Evolutionary conservation across 2,113 vertebrate genomes (phyloP).

Genomic region (Pseudopodoces humilis): DNA sequence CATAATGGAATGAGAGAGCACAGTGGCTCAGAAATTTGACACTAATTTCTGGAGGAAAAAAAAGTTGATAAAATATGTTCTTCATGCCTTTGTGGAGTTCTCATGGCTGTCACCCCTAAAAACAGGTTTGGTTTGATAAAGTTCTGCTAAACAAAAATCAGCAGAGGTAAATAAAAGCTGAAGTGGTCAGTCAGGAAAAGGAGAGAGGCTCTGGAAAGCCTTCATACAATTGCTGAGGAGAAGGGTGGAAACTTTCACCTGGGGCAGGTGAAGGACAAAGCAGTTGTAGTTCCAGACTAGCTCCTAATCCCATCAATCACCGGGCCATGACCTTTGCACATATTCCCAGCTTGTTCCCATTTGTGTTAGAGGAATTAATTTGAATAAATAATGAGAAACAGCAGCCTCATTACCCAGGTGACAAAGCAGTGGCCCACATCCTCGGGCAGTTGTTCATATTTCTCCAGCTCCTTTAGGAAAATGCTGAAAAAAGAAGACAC

Average conservation of each 20-base stretch:
- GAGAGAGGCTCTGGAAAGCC: neutral
- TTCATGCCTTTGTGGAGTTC: neutral
- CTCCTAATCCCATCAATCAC: neutral
- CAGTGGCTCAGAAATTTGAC: neutral
- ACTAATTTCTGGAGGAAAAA: neutral
- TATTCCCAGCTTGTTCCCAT: neutral
- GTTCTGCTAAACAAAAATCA: neutral
- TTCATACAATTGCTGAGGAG: neutral
- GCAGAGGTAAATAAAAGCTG: neutral
- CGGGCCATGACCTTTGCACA: neutral
- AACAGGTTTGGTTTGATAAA: neutral
- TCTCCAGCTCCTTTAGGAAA: slow-evolving; percentile 97
- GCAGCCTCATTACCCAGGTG: slow-evolving; percentile 88
- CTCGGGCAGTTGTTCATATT: slow-evolving; percentile 97
- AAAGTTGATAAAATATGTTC: neutral
- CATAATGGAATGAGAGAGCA: neutral
- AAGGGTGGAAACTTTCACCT: neutral
- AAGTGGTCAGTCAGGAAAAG: neutral
- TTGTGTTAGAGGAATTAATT: neutral
- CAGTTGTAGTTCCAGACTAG: neutral
- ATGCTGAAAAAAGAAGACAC: slow-evolving; percentile 80
- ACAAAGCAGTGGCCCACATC: slow-evolving; percentile 99
- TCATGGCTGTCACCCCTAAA: neutral
- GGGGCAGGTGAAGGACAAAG: neutral
- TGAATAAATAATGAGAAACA: slow-evolving; percentile 26